phyloP scores from a whole-genome alignment of 2,113 vertebrate genomes.

The Chiloscyllium plagiosum region DNA sequence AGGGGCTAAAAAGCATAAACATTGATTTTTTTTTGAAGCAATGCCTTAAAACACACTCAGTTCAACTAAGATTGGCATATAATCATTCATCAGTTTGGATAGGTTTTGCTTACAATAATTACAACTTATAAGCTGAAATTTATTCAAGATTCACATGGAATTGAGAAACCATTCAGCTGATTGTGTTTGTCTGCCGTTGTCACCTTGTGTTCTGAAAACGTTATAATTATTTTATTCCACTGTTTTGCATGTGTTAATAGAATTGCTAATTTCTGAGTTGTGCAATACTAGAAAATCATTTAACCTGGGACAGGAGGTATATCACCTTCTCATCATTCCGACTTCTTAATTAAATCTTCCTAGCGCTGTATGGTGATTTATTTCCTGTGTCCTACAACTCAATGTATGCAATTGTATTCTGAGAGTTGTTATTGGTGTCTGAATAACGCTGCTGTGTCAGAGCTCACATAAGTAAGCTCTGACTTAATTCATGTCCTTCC shows the following conservation, averaged over 20 bases:
- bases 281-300: conserved; percentile 26
- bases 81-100: neutral
- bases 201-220: neutral
- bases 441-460: neutral
- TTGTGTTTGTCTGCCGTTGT: neutral
- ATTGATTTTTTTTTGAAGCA: neutral
- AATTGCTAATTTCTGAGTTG: conserved; percentile 28
- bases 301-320: conserved; percentile 2
- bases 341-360: conserved; percentile 3
- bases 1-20: neutral
- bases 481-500: neutral
- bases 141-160: neutral
- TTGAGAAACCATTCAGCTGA: neutral
- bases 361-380: neutral
- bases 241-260: conserved; percentile 12
- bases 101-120: neutral
- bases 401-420: neutral
- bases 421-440: neutral
- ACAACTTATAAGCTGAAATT: neutral
- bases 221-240: neutral
- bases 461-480: neutral
- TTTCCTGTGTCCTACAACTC: conserved; percentile 16
- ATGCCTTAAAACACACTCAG: neutral
- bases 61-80: neutral
- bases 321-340: neutral